Percentiles rank a stretch among this genome's conserved stretches.
Conservation (phyloP, 2,888 invertebrate species). For the Syritta pipiens region DNA sequence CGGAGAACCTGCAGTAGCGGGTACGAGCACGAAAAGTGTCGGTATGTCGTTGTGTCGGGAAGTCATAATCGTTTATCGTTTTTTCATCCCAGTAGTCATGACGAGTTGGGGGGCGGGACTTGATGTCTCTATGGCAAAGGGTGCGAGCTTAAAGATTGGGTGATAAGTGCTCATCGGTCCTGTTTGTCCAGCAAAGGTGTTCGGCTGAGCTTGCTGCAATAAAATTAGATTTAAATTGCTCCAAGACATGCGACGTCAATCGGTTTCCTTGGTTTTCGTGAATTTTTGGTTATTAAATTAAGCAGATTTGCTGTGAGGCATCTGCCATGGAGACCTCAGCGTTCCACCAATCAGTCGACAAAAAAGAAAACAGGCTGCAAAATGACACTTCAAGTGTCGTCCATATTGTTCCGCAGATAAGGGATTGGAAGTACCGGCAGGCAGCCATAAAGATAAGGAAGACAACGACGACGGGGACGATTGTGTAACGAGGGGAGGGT, state of each 20-base stretch:
- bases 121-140: too few species aligned
- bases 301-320: too few species aligned
- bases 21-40: constrained; percentile 1
- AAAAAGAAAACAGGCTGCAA: constrained; percentile 15
- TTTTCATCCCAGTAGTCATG: constrained; percentile 7
- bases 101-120: too few species aligned
- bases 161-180: not conserved
- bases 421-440: constrained; percentile 45
- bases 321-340: too few species aligned
- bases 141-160: constrained; percentile 39
- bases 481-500: constrained; percentile 19
- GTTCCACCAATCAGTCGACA: too few species aligned
- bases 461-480: constrained; percentile 15
- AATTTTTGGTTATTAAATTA: constrained; percentile 39
- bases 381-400: constrained; percentile 53
- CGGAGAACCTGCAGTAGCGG: not conserved
- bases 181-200: not conserved
- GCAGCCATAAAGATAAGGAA: constrained; percentile 58
- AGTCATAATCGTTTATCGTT: constrained; percentile 29
- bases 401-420: constrained; percentile 61
- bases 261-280: too few species aligned
- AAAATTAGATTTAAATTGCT: constrained; percentile 25
- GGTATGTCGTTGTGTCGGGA: constrained; percentile 26
- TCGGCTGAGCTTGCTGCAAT: constrained; percentile 12
- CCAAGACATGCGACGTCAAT: constrained; percentile 16